A percentile compares a stretch with the other conserved stretches of the same genome.
phyloP scores from a whole-genome alignment of 2,888 invertebrate species.

The Eumerus sabulonum region DNA sequence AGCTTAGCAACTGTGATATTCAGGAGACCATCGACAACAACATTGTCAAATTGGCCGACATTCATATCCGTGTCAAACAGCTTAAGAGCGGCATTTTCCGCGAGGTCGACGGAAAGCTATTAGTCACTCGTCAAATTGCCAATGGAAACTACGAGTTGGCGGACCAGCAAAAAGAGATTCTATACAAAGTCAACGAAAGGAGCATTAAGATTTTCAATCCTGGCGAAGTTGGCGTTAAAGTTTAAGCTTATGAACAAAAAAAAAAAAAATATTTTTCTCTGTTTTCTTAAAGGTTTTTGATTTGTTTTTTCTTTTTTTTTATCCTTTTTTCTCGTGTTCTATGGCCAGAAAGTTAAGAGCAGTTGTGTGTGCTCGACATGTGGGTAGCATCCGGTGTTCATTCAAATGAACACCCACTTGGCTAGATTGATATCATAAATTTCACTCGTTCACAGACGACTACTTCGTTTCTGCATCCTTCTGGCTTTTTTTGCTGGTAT shows the following conservation, averaged over 20 bases:
- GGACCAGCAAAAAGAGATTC: conserved; percentile 74
- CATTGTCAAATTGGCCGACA: conserved; percentile 83
- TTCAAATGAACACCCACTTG: conserved; percentile 10
- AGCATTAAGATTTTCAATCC: conserved; percentile 87
- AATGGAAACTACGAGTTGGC: conserved; percentile 72
- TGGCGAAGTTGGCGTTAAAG: conserved; percentile 80
- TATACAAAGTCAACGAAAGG: conserved; percentile 86
- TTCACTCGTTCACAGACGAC: conserved; percentile 1
- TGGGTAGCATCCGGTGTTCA: neutral
- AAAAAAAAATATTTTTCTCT: conserved; percentile 59
- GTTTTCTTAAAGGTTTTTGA: conserved; percentile 19
- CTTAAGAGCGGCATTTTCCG: conserved; percentile 86
- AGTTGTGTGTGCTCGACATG: neutral
- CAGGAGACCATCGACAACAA: conserved; percentile 82
- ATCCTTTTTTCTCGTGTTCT: neutral
- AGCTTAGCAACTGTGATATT: conserved; percentile 81
- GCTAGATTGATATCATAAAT: conserved; percentile 48
- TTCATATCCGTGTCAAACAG: conserved; percentile 83
- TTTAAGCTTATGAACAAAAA: conserved; percentile 70
- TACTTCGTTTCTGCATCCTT: neutral
- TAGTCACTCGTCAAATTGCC: conserved; percentile 73
- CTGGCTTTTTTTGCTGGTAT: neutral
- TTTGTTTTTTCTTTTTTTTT: conserved; percentile 10
- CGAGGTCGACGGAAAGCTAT: conserved; percentile 86
- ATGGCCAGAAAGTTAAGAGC: neutral